A percentile compares a stretch with the other conserved stretches of the same genome.
phyloP scores from a whole-genome alignment of 2,797 vertebrate species.

The Enteromius paludinosus region DNA sequence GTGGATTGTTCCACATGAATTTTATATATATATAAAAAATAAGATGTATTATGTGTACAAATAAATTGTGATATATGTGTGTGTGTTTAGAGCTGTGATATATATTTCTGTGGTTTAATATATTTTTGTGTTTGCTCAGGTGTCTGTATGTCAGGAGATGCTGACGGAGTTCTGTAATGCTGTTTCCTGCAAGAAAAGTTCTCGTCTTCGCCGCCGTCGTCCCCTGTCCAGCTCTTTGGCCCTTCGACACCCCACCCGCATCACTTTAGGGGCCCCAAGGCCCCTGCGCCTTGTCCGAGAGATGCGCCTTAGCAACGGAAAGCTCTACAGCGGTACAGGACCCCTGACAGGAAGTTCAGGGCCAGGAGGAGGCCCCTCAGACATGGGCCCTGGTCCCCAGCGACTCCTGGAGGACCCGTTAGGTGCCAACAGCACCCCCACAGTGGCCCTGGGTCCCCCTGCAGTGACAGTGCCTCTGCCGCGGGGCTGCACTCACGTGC shows the following conservation, averaged over 20 bases:
- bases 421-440: conserved; percentile 68
- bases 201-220: conserved; percentile 82
- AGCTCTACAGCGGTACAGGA: conserved; percentile 85
- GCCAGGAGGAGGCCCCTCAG: conserved; percentile 59
- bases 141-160: conserved; percentile 92
- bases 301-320: conserved; percentile 90
- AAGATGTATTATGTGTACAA: neutral
- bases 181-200: conserved; percentile 89
- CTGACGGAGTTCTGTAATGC: conserved; percentile 87
- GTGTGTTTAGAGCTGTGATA: neutral
- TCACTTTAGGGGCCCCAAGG: conserved; percentile 78
- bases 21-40: too few relatives aligned
- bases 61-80: neutral
- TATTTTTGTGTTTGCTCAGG: conserved; percentile 69
- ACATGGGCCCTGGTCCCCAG: conserved; percentile 78
- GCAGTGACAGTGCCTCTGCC: conserved; percentile 72
- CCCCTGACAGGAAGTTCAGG: conserved; percentile 70
- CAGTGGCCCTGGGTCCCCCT: conserved; percentile 53
- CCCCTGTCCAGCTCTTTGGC: conserved; percentile 73
- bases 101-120: conserved; percentile 50
- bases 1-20: too few relatives aligned
- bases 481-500: conserved; percentile 86
- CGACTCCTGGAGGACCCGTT: conserved; percentile 77
- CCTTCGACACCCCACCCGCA: conserved; percentile 76
- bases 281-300: conserved; percentile 84